Percentiles rank a stretch among this genome's conserved stretches.
Evolutionary conservation across 2,888 invertebrate genomes (phyloP).

Genomic region (Apeira syringaria): DNA sequence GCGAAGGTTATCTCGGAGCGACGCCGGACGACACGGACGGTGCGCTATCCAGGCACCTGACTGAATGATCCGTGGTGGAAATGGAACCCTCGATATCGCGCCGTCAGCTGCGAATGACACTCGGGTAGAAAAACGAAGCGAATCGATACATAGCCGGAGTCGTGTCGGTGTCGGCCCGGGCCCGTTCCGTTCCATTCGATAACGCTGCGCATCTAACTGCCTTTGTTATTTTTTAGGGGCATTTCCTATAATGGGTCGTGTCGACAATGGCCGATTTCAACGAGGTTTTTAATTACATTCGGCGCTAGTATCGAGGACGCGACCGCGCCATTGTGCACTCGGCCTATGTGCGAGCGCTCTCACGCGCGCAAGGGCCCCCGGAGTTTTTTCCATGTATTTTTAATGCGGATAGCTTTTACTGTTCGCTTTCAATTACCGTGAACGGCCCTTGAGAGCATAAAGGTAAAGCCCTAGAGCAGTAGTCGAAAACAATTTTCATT

Average conservation of each 20-base stretch:
- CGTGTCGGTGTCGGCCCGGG: constrained; percentile 8
- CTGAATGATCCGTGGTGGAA: no score
- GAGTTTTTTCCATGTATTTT: constrained; percentile 5
- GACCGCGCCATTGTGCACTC: constrained; percentile 12
- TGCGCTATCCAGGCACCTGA: no score
- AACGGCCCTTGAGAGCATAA: no score
- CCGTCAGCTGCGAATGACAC: constrained; percentile 55
- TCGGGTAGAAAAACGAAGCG: constrained; percentile 47
- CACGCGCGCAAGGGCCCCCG: constrained; percentile 27
- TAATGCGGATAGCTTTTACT: constrained; percentile 21
- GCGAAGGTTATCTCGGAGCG: no score
- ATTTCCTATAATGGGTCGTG: constrained; percentile 47
- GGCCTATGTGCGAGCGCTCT: constrained; percentile 15
- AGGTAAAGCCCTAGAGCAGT: no score
- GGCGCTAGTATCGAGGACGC: constrained; percentile 28
- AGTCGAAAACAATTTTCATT: no score
- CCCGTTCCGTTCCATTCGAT: constrained; percentile 39
- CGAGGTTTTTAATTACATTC: constrained; percentile 46
- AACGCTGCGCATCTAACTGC: constrained; percentile 34
- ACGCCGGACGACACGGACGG: no score
- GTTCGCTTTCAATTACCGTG: constrained; percentile 24
- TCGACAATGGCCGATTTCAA: constrained; percentile 33
- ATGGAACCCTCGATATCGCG: constrained; percentile 1
- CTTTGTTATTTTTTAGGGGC: constrained; percentile 38
- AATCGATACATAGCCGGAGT: constrained; percentile 42